Base-by-base conservation (phyloP, 2,888 invertebrate species). In the Hymenopus coronatus region DNA sequence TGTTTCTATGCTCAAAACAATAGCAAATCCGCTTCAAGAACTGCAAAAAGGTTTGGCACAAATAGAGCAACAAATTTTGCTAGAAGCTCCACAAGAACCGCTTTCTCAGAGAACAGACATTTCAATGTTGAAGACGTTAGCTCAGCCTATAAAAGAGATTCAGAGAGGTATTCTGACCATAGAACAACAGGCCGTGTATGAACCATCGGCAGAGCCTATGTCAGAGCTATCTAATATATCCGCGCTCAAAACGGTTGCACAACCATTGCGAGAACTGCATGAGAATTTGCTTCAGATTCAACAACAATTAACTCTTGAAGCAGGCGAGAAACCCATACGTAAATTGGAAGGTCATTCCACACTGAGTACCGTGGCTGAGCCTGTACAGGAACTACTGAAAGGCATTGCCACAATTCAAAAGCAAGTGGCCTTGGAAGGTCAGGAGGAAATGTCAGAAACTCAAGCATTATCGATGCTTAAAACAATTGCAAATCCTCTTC, bases 391-490 rank as follows among this genome's bases (percentile, higher is more conserved):
- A 82, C 91, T 94, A 70, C 93, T 93, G 89, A 92, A 91, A 89
- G 93, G 94, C 89, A 90, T 94, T 81, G 91, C 92, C 12, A 91
- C 91, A 88, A 92, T 94, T 8, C 93, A 93, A 91, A 93, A 94
- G 88, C 93, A 94, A 91, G 85, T 84, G 15, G 89, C 86, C 1
- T 4, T 90, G 20, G 89, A 90, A 40, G 88, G 89, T 15, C 85
- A 83, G 14, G 88, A 88, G n/a, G 86, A 85, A 6, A 88, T 89
- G 20, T 85, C 88, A 8, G 89, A 90, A n/a, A 28, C 46, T 12
- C 28, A 70, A 85, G n/a, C 82, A 25, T 28, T 84, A 12, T 30
- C 83, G 4, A 70, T 87, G 70, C 82, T 88, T 12, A 82, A 88
- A 83, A 70, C 87, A 84, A 82, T 85, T 4, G 88, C 89, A 14